These are phyloP conservation scores for Drosophila parabipectinata DNA, from an alignment of 1,140 invertebrate genomes.

Conservation along the genomic window DNA sequence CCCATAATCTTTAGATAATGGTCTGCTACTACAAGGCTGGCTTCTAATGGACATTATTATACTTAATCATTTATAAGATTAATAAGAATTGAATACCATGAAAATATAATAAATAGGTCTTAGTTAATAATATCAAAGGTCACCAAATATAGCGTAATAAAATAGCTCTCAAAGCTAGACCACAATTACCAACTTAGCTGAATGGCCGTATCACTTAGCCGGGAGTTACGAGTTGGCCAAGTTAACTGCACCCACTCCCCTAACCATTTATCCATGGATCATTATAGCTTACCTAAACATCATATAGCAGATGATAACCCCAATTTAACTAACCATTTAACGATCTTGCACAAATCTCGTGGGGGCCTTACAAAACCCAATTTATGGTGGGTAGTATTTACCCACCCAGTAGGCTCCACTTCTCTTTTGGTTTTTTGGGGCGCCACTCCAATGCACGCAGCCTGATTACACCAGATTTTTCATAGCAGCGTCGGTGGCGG, in stretches of 20 bases:
- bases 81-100: too few relatives aligned
- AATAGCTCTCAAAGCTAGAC: conserved; percentile 7
- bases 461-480: conserved; percentile 44
- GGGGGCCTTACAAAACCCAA: conserved; percentile 25
- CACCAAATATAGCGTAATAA: conserved; percentile 19
- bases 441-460: conserved; percentile 46
- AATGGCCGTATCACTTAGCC: conserved; percentile 23
- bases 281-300: conserved; percentile 29
- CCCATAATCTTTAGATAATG: neutral
- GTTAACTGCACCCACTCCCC: neutral
- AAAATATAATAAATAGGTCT: neutral
- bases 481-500: neutral
- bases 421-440: conserved; percentile 24
- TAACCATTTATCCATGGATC: neutral
- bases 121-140: conserved; percentile 7
- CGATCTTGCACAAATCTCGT: conserved; percentile 37
- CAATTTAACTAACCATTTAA: conserved; percentile 53
- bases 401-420: conserved; percentile 34
- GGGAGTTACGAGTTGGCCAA: conserved; percentile 7
- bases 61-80: too few relatives aligned
- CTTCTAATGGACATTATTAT: too few relatives aligned
- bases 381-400: conserved; percentile 22
- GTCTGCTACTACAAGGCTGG: too few relatives aligned
- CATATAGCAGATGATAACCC: conserved; percentile 44
- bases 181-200: conserved; percentile 27